Conservation (phyloP, 2,113 vertebrate species). For the Tamias sibiricus region DNA sequence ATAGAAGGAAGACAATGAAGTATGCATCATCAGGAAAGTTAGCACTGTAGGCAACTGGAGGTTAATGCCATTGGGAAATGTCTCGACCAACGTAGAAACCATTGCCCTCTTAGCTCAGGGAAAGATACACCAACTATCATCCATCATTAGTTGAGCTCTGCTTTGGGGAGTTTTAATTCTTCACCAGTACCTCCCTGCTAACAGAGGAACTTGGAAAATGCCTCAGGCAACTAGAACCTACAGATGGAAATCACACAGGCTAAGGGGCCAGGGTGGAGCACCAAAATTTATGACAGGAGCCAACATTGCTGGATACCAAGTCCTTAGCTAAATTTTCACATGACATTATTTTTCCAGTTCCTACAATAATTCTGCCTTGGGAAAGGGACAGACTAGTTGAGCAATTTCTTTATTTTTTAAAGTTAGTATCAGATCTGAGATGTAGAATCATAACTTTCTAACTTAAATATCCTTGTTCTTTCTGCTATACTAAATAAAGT, state of each 20-base stretch:
- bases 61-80: background rate
- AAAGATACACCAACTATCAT: background rate
- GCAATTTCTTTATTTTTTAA: background rate
- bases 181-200: background rate
- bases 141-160: rapidly evolving
- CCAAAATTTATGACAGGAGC: too few species aligned
- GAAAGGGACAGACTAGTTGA: background rate
- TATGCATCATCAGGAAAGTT: background rate
- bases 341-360: background rate
- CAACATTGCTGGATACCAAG: background rate
- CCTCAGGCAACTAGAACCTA: background rate
- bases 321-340: background rate
- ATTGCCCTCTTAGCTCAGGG: background rate
- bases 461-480: background rate
- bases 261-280: background rate
- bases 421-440: background rate
- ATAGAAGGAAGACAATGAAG: background rate
- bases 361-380: background rate
- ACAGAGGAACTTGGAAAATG: background rate
- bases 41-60: rapidly evolving
- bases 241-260: too few species aligned
- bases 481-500: background rate
- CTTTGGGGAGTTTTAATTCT: background rate
- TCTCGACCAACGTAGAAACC: background rate
- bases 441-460: background rate